Evolutionary conservation across 2,797 vertebrate species (phyloP).

Genomic region (Myiothlypis coronata): DNA sequence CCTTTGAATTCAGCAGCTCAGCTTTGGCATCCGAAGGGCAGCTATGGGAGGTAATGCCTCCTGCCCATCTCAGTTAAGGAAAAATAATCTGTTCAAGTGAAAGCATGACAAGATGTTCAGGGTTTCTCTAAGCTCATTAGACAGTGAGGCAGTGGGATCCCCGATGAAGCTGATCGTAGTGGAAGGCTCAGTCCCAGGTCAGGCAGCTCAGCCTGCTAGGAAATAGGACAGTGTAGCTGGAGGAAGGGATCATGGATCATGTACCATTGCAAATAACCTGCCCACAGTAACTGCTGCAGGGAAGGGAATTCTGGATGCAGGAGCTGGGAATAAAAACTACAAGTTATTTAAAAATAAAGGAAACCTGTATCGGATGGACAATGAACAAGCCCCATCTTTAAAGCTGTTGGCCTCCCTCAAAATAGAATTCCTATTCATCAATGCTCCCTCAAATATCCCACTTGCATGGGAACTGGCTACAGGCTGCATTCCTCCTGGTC

Average conservation of each 20-base stretch:
- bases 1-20: neutral
- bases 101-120: conserved; percentile 10
- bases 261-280: neutral
- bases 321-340: neutral
- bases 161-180: neutral
- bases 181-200: neutral
- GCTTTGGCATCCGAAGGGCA: neutral
- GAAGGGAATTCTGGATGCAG: neutral
- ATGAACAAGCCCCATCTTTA: neutral
- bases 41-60: neutral
- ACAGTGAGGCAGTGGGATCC: neutral
- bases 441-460: neutral
- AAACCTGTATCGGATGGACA: neutral
- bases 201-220: neutral
- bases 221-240: neutral
- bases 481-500: neutral
- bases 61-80: neutral
- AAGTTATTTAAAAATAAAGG: neutral
- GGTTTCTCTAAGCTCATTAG: conserved; percentile 4
- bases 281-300: neutral
- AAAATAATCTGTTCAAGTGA: neutral
- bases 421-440: neutral
- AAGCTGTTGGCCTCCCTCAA: neutral
- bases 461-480: neutral
- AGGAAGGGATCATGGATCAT: neutral